Percentiles rank a stretch among this genome's conserved stretches.
phyloP scores from a whole-genome alignment of 2,797 vertebrate species.

The Cossypha dichroa region DNA sequence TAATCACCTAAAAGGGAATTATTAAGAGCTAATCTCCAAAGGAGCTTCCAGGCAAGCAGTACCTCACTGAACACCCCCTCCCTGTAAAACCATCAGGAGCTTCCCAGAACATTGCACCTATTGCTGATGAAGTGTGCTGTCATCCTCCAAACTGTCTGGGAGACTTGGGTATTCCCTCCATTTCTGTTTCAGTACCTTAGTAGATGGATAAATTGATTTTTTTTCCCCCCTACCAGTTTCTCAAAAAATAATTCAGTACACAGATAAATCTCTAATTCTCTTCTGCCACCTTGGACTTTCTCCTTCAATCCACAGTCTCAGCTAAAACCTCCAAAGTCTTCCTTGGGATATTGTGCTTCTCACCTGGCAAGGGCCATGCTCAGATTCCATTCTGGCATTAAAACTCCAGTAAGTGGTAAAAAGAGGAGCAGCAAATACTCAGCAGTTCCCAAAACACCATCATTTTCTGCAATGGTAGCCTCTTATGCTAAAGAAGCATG shows the following conservation, averaged over 20 bases:
- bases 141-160: background rate
- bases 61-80: background rate
- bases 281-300: background rate
- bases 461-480: background rate
- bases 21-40: background rate
- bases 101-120: background rate
- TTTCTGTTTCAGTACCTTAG: background rate
- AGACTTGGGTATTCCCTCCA: background rate
- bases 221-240: background rate
- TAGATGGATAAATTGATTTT: background rate
- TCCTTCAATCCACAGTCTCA: background rate
- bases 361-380: fast-evolving
- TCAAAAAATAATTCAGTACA: background rate
- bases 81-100: background rate
- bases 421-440: background rate
- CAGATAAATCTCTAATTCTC: background rate
- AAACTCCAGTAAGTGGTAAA: background rate
- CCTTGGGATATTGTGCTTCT: background rate
- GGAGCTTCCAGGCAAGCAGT: background rate
- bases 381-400: background rate
- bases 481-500: background rate
- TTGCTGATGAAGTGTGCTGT: background rate
- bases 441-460: background rate
- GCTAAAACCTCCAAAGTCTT: background rate
- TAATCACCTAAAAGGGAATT: background rate